Base-by-base conservation (phyloP, 92 coral and sea anemone species). In the Palythoa grandiflora region DNA sequence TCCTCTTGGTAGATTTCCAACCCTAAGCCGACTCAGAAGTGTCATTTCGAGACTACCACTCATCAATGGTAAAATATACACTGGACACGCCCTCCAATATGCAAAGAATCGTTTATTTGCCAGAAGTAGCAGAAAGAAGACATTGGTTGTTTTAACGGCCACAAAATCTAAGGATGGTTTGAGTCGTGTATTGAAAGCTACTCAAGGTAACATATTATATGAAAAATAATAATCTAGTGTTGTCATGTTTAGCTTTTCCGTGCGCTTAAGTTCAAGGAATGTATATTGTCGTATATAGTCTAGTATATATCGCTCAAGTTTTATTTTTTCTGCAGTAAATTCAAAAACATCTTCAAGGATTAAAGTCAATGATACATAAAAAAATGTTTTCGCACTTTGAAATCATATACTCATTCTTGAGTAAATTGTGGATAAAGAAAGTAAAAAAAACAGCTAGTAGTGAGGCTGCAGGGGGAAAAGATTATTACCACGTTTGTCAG, bases 61-160 rank as follows among this genome's bases (percentile, higher is more conserved):
- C 70, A 84, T 84, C 20, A 79, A 90, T 1, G 95, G 98, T 5
- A 88, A 91, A 9, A 91, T 94, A 28, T 71, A 87, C 17, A 91
- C 98, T 38, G 98, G 95, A 12, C 52, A 73, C 16, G 98, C 95
- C n/a, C 71, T 94, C 13, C 65, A 36, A 36, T 35, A 50, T 19
- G 94, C 89, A 14, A 73, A 79, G 59, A 61, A 76, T 35, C 79
- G 87, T 53, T 80, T 94, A 17, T 91, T 94, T 21, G 87, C 80
- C 39, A 88, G 91, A 38, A 89, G 94, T 38, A 72, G 93, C 60
- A 86, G 86, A n/a, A 86, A 91, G 75, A 87, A 90, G 50, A 89
- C 87, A 14, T 40, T 87, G 55, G 72, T 93, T 3, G 79, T 91
- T 12, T 15, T 94, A 39, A 93, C 94, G 9, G 93, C 47, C 71